Evolutionary conservation across 2,797 vertebrate species (phyloP).

Genomic region (Sebastes trivittatus): DNA sequence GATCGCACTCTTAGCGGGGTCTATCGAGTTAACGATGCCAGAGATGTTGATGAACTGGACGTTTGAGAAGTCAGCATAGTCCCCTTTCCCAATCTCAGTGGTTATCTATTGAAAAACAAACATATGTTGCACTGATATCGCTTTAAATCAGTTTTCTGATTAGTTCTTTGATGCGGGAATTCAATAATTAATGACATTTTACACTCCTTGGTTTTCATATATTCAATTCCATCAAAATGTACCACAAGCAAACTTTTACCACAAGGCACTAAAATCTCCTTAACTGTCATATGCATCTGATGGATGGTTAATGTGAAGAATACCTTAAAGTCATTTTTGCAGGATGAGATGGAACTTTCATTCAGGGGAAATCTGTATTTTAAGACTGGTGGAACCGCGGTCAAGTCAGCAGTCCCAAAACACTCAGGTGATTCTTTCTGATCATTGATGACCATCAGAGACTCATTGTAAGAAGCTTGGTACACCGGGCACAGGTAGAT

Average conservation of each 20-base stretch:
- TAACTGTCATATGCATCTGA: no score
- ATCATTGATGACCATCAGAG: constrained; percentile 78
- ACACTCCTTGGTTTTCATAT: not conserved
- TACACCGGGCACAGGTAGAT: constrained; percentile 82
- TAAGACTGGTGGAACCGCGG: constrained; percentile 66
- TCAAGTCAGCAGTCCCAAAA: constrained; percentile 67
- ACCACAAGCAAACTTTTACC: not conserved
- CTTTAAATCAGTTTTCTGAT: not conserved
- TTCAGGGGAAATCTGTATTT: constrained; percentile 74
- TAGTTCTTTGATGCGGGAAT: not conserved
- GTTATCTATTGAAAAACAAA: constrained; percentile 58
- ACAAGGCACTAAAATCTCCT: no score
- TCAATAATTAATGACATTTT: not conserved
- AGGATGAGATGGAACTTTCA: constrained; percentile 40
- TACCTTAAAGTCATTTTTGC: constrained; percentile 71
- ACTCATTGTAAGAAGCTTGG: constrained; percentile 76
- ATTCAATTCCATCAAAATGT: not conserved
- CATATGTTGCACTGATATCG: not conserved
- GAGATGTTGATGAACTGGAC: constrained; percentile 79
- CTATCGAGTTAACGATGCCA: constrained; percentile 67
- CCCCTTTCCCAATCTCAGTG: constrained; percentile 51
- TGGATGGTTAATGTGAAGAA: not conserved
- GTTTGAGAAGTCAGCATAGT: constrained; percentile 71
- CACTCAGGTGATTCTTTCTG: constrained; percentile 48
- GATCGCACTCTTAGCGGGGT: constrained; percentile 63